Conservation (phyloP, 1,140 invertebrate genomes). For the Drosophila baimaii region DNA sequence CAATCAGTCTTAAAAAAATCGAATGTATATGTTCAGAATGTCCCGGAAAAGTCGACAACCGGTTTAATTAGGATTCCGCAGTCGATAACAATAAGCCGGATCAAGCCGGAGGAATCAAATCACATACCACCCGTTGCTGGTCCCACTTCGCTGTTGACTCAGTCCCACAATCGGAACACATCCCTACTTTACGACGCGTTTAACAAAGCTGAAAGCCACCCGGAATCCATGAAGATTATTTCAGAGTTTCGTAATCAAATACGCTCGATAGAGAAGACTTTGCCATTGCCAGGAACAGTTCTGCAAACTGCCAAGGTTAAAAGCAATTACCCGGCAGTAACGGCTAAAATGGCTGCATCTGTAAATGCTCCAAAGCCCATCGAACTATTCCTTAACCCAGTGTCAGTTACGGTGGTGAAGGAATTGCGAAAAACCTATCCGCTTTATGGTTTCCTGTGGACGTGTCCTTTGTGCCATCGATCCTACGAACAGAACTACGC, state of each 20-base stretch:
- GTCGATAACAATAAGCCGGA: constrained; percentile 21
- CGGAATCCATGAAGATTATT: constrained; percentile 70
- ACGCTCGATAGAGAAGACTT: constrained; percentile 59
- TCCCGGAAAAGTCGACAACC: constrained; percentile 4
- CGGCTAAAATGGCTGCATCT: not conserved
- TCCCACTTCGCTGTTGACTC: not conserved
- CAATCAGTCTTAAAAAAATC: constrained; percentile 1
- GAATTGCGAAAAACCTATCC: constrained; percentile 33
- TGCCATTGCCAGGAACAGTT: constrained; percentile 64
- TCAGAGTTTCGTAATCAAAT: constrained; percentile 70
- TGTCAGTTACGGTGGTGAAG: constrained; percentile 3
- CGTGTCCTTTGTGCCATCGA: constrained; percentile 46
- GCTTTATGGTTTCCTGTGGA: constrained; percentile 49
- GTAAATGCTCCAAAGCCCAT: not conserved
- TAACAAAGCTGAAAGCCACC: constrained; percentile 50
- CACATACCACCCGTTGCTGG: too few species aligned
- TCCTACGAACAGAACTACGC: constrained; percentile 31
- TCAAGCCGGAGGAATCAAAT: not conserved
- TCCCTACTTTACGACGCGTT: constrained; percentile 32
- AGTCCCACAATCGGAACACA: constrained; percentile 18
- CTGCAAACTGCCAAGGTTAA: constrained; percentile 35
- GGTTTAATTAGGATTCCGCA: constrained; percentile 7
- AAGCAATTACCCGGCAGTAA: not conserved
- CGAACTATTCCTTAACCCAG: constrained; percentile 8
- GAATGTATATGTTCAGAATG: too few species aligned